phyloP scores from a whole-genome alignment of 2,888 invertebrate genomes.

The Heliconius charithonia region DNA sequence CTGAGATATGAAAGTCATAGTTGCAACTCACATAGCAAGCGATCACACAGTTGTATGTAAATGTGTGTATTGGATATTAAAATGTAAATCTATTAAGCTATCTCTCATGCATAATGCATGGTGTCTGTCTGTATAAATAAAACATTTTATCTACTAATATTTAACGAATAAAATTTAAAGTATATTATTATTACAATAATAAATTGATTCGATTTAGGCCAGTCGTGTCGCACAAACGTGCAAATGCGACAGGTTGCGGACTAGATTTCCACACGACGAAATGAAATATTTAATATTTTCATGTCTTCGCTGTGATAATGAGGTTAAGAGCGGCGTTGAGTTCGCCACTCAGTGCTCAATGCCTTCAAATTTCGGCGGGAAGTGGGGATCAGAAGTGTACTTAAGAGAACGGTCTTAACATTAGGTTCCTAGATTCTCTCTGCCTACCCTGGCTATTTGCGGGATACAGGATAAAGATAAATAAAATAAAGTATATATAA shows the following conservation, averaged over 20 bases:
- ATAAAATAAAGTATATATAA: too few species aligned
- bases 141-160: not conserved
- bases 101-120: conserved; percentile 23
- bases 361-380: not conserved
- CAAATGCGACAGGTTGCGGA: too few species aligned
- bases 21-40: conserved; percentile 16
- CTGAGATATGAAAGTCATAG: not conserved
- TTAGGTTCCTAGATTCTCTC: not conserved
- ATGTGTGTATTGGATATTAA: conserved; percentile 18
- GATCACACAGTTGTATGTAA: conserved; percentile 21
- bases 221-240: too few species aligned
- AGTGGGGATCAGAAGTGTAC: not conserved
- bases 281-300: not conserved
- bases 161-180: not conserved
- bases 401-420: not conserved
- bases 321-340: too few species aligned
- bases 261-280: too few species aligned
- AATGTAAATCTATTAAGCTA: conserved; percentile 28
- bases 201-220: not conserved
- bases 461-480: too few species aligned
- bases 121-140: not conserved
- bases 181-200: conserved; percentile 21
- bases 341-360: too few species aligned
- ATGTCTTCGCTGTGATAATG: too few species aligned
- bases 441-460: too few species aligned